phyloP scores from a whole-genome alignment of 2,888 invertebrate species.

The Physocephala rufipes region DNA sequence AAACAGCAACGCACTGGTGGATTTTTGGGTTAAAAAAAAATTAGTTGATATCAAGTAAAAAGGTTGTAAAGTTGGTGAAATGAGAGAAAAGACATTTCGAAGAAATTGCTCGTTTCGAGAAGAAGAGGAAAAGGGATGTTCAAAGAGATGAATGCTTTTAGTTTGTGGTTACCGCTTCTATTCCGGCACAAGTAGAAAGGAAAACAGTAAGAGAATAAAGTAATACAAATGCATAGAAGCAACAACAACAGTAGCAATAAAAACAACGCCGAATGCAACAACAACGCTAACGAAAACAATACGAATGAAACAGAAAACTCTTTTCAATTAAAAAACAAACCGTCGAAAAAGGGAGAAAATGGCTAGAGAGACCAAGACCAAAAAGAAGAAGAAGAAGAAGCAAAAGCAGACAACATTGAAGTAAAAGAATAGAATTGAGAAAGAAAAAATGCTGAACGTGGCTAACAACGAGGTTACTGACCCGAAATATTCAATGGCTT shows the following conservation, averaged over 20 bases:
- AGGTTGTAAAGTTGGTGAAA: not conserved
- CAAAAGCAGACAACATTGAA: too few relatives aligned
- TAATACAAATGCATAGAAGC: too few relatives aligned
- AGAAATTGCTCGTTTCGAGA: too few relatives aligned
- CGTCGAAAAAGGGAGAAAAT: conserved; percentile 9
- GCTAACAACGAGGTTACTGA: conserved; percentile 31
- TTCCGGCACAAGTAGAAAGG: not conserved
- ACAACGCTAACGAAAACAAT: too few relatives aligned
- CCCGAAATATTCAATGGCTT: conserved; percentile 23
- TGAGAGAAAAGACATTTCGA: too few relatives aligned
- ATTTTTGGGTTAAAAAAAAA: not conserved
- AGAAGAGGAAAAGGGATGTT: too few relatives aligned
- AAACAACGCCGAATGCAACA: not conserved
- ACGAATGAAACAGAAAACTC: too few relatives aligned
- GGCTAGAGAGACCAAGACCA: not conserved
- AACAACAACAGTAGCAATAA: not conserved
- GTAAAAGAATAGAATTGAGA: not conserved
- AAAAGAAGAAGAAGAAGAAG: not conserved
- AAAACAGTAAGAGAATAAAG: not conserved
- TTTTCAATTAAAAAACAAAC: not conserved
- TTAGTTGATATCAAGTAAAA: not conserved
- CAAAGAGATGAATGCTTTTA: too few relatives aligned
- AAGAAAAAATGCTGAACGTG: conserved; percentile 23
- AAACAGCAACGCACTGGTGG: too few relatives aligned
- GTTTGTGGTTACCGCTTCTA: not conserved